Evolutionary conservation across 2,797 vertebrate species (phyloP).

Genomic region (Sebastes cheni): DNA sequence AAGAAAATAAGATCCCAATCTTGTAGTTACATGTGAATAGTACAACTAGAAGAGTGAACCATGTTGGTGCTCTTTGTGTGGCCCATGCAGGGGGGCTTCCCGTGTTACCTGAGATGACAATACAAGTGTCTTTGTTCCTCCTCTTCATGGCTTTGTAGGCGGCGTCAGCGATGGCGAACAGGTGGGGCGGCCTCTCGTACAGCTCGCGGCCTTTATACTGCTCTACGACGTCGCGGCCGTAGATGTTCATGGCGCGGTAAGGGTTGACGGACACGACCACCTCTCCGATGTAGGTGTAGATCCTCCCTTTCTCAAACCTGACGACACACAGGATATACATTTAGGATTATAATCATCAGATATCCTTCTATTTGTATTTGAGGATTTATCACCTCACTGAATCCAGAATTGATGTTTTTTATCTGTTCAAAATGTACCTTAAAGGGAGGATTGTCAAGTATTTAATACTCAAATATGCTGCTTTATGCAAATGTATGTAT

Average conservation of each 20-base stretch:
- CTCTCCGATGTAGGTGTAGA: slow-evolving; percentile 97
- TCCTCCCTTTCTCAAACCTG: slow-evolving; percentile 97
- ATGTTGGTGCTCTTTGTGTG: not conserved
- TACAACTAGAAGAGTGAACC: not conserved
- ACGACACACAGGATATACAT: not conserved
- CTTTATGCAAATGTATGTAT: too few relatives aligned
- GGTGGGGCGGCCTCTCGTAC: slow-evolving; percentile 96
- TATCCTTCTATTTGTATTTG: not conserved
- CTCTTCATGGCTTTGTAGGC: slow-evolving; percentile 99
- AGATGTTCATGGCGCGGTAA: slow-evolving; percentile 95
- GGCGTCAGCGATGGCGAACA: slow-evolving; percentile 96
- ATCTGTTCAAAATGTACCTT: too few relatives aligned
- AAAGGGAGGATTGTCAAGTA: too few relatives aligned
- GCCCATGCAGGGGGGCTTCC: slow-evolving; percentile 8
- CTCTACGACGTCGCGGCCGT: slow-evolving; percentile 90
- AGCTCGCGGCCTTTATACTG: slow-evolving; percentile 95
- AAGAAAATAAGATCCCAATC: not conserved
- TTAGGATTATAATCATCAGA: not conserved
- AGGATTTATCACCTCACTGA: not conserved
- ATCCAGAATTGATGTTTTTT: not conserved
- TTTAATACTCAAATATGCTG: too few relatives aligned
- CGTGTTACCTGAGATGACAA: slow-evolving; percentile 94
- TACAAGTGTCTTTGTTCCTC: slow-evolving; percentile 96
- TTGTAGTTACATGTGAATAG: not conserved
- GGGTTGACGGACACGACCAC: slow-evolving; percentile 98